Conservation (phyloP, 2,113 vertebrate species). For the Rhea americana region DNA sequence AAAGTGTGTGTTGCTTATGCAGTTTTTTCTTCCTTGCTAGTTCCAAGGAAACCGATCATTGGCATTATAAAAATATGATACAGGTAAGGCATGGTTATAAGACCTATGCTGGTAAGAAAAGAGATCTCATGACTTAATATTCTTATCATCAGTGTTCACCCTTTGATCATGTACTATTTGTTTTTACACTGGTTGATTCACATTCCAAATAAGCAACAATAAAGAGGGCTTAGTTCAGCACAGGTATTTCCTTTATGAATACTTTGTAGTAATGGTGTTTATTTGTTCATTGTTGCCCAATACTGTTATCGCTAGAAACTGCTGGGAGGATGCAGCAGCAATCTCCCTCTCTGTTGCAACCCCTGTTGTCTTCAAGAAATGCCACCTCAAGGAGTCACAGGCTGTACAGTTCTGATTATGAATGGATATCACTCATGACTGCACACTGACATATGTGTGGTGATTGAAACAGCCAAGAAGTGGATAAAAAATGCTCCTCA, state of each 20-base stretch:
- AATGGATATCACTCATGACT: not conserved
- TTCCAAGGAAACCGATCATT: not conserved
- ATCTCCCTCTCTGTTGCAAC: not conserved
- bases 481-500: not conserved
- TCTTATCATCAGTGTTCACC: constrained; percentile 13
- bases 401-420: not conserved
- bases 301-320: not conserved
- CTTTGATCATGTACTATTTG: constrained; percentile 40
- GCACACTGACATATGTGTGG: fast-evolving
- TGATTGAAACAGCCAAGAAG: not conserved
- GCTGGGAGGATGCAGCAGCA: not conserved
- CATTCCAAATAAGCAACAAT: not conserved
- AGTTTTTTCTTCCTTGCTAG: not conserved
- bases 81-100: not conserved
- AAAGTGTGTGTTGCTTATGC: not conserved
- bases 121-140: not conserved
- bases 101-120: not conserved
- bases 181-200: not conserved
- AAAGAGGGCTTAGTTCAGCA: not conserved
- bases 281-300: not conserved
- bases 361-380: not conserved
- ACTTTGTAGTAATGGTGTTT: not conserved
- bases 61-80: not conserved
- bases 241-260: not conserved
- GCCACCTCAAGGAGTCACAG: not conserved